Conservation (phyloP, 2,797 vertebrate species). For the Synanceia verrucosa region DNA sequence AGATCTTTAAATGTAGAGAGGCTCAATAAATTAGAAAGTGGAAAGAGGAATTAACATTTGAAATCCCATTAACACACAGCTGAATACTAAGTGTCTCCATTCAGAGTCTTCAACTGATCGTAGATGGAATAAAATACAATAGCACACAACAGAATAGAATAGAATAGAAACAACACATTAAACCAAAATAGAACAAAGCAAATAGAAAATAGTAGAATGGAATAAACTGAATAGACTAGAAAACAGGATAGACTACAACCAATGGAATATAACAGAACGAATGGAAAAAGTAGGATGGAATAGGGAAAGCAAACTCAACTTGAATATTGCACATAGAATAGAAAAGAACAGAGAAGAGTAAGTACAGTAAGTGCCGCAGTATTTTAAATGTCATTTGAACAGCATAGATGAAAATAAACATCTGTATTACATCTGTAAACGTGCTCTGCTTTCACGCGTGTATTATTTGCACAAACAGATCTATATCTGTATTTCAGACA, state of each 20-base stretch:
- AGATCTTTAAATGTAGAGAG: constrained; percentile 26
- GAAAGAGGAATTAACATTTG: constrained; percentile 52
- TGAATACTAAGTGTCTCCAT: constrained; percentile 25
- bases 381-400: neutral
- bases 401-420: neutral
- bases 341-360: neutral
- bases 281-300: no score
- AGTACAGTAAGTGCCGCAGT: neutral
- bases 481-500: neutral
- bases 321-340: no score
- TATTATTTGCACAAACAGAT: constrained; percentile 18
- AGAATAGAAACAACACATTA: neutral
- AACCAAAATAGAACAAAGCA: neutral
- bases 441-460: neutral
- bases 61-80: constrained; percentile 40
- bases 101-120: constrained; percentile 21
- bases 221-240: neutral
- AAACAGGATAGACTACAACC: no score
- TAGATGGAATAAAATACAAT: neutral
- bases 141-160: neutral
- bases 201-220: no score
- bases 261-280: no score
- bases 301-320: no score
- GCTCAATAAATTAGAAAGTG: constrained; percentile 41
- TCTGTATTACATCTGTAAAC: neutral